Conservation (phyloP, 1,140 invertebrate genomes). For the Microvelia longipes region DNA sequence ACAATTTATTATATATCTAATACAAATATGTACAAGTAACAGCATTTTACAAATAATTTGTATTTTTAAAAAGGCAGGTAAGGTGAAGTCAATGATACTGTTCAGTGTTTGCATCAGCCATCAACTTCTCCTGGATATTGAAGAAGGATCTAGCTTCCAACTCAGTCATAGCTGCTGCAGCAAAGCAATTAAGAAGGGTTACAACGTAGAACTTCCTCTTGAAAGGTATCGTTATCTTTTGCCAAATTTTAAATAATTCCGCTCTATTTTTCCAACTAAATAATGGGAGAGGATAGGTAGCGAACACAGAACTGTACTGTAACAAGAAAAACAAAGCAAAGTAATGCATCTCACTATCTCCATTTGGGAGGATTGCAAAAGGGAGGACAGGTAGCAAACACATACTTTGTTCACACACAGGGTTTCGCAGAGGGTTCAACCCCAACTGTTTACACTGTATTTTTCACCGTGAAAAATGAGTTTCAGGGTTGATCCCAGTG, state of each 20-base stretch:
- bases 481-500: no score
- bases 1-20: neutral
- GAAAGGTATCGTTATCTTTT: neutral
- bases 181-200: neutral
- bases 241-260: neutral
- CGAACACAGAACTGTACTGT: neutral
- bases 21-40: neutral
- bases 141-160: neutral
- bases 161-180: neutral
- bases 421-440: no score
- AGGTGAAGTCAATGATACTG: neutral
- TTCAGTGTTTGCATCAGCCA: neutral
- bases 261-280: neutral
- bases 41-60: neutral
- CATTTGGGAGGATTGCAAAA: neutral
- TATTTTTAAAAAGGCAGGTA: neutral
- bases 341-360: neutral
- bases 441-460: no score
- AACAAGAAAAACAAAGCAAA: neutral
- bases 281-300: neutral
- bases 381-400: neutral
- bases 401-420: no score
- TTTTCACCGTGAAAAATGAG: no score
- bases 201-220: neutral
- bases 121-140: neutral